Evolutionary conservation across 2,888 invertebrate species (phyloP), one percentile per base, ranked within the genome.

Genomic region (Ectropis crepuscularia): DNA sequence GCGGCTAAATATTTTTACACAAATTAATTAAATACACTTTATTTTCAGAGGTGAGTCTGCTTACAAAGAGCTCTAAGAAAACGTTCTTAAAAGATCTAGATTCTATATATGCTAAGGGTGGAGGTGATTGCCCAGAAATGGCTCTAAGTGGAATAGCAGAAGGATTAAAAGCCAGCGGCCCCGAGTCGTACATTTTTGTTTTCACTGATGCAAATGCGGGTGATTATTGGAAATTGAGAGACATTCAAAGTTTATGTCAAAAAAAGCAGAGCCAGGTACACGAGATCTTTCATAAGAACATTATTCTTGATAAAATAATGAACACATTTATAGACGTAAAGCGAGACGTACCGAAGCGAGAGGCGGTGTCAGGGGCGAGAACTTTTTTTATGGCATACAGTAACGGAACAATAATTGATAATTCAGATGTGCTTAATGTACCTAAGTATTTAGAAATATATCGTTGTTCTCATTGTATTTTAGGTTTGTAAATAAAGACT

Each of bases 201-300:
- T 75, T 76, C 36, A 78, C 77, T 6, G 77, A 78, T 48, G 74
- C 76, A 0, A 61, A 58, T 10, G 74, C 78, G 0, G 77, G 75
- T 46, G 74, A 75, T 38, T 53, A 61, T 12, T 0, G 43, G 6
- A 64, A 64, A 55, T 37, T 70, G 0, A 12, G 59, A 0, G 54
- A 61, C 0, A 67, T 78, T 8, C 69, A 66, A 49, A 53, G 39
- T 8, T 61, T 76, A 36, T 74, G 75, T 49, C 66, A 67, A 53
- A 68, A 65, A 28, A 74, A 72, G 48, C 70, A 70, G 7, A 77
- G 70, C 41, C 51, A 51, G 51, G 51, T 51, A 41, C n/a, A 11
- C n/a, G 9, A n/a, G 10, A 6, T 43, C 2, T 43, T 43, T 43
- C 6, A 10, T n/a, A n/a, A 10, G 5, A 43, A 10, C 6, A 28